Base-by-base conservation (phyloP, 2,888 invertebrate genomes). In the Eueremaeus valkanovi region DNA sequence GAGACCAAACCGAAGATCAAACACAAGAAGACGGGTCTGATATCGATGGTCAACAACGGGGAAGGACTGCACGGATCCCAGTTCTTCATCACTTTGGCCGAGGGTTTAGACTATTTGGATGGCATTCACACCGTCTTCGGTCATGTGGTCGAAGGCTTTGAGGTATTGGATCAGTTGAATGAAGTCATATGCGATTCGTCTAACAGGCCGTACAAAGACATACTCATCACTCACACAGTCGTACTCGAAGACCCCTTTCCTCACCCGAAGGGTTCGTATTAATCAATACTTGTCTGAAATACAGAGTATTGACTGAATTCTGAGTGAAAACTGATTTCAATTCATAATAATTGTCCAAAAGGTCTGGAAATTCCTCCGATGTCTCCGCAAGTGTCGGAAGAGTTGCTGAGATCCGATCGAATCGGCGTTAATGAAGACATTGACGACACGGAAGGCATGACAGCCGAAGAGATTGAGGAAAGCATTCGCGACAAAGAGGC, bases 171-270 rank as follows among this genome's bases (percentile, higher is more conserved):
- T 21, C 90, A 91, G 83, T 86, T 99, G 0, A 99, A 99, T 83
- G 95, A 97, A 82, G 89, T 92, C 0, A 93, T 97, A 80, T 95
- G 95, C 81, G 97, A 98, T 85, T 89, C 89, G 36, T 88, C 89
- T 55, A 89, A 94, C 82, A 87, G 93, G 33, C 99, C 99, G 0
- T 98, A 92, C 83, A 91, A 94, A 83, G 97, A 97, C 83, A 92
- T 97, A 76, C 81, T 86, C 79, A 93, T 99, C 76, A 94, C 95
- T 0, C 99, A 99, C 82, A 98, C 97, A 0, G 91, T 98, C 0
- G 87, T 99, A 55, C 85, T 99, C 24, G 93, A 97, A 82, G 99
- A 99, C 85, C 99, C 99, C 0, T 98, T 90, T 83, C 91, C 92
- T 80, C 95, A 99, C 85, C 93, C 94, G 0, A 83, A 87, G 21